Base-by-base conservation (phyloP, 1,140 invertebrate species). In the Choristoneura fumiferana region DNA sequence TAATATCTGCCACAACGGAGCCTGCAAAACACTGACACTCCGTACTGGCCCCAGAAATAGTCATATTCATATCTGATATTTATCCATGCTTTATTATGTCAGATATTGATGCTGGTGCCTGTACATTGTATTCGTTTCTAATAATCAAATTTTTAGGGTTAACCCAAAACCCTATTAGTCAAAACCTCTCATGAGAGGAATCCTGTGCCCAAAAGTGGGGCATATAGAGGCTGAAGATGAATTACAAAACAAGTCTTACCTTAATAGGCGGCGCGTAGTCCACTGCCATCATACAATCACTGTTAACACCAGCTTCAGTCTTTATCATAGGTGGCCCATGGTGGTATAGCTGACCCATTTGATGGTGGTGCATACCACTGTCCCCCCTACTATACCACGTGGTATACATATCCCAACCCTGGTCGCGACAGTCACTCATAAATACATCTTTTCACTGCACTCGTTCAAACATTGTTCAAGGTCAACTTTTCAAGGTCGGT, bases 221-320 rank as follows among this genome's bases (percentile, higher is more conserved):
- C 4, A 34, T 34, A 34, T 9, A 34, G 33, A 34, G 33, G 4
- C 4, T 5, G 9, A 5, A 34, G 9, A 34, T 34, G 33, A 49
- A 13, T 53, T 60, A 60, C 10, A 57, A 56, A 65, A 43, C 52
- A 54, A 65, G 17, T 49, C 81, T 63, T 80, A 90, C 89, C 89
- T 90, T 90, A 77, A 90, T 90, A 5, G 89, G 89, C 5, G 89
- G 89, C 5, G 89, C 89, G 57, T 90, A 90, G 40, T 90, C 89
- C 4, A 90, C 89, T 0, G 89, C 89, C 89, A 90, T 90, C 89
- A 90, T 90, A 49, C 89, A 90, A 64, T 90, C 89, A 67, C 84
- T 90, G 36, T 89, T 89, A 0, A 90, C 87, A 1, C 89, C 89
- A 36, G 88, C 82, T 60, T 90, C 89, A 69, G 89, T 90, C 81